Conservation (phyloP, 2,113 vertebrate genomes). For the Merops nubicus region DNA sequence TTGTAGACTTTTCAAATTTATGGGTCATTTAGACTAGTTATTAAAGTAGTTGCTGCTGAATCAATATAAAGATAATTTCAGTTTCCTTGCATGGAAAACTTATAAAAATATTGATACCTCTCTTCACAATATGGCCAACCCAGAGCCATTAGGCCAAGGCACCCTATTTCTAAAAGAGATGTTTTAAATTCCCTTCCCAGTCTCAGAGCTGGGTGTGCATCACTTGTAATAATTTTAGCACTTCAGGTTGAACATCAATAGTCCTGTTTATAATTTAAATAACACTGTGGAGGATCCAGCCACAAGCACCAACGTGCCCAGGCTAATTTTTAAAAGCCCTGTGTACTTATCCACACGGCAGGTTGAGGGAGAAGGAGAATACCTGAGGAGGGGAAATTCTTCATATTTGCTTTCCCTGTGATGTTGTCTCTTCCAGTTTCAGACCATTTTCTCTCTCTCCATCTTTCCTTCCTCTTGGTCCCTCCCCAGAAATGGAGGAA, state of each 20-base stretch:
- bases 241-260: neutral
- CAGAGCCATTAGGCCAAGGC: neutral
- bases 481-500: fast-evolving
- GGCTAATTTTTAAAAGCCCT: neutral
- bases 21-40: neutral
- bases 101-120: neutral
- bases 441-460: neutral
- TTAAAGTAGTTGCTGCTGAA: neutral
- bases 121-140: neutral
- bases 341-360: no score
- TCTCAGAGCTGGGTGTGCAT: neutral
- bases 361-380: neutral
- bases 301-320: neutral
- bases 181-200: neutral
- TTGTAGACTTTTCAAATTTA: neutral
- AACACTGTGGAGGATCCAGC: neutral
- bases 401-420: neutral
- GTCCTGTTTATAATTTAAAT: neutral
- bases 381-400: fast-evolving
- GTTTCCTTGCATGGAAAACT: neutral
- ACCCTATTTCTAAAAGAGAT: neutral
- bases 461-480: neutral
- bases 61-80: neutral
- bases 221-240: neutral
- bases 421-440: fast-evolving